These are phyloP conservation scores for Dendrocopos noguchii DNA, from an alignment of 2,113 vertebrate species.

Conservation along the genomic window DNA sequence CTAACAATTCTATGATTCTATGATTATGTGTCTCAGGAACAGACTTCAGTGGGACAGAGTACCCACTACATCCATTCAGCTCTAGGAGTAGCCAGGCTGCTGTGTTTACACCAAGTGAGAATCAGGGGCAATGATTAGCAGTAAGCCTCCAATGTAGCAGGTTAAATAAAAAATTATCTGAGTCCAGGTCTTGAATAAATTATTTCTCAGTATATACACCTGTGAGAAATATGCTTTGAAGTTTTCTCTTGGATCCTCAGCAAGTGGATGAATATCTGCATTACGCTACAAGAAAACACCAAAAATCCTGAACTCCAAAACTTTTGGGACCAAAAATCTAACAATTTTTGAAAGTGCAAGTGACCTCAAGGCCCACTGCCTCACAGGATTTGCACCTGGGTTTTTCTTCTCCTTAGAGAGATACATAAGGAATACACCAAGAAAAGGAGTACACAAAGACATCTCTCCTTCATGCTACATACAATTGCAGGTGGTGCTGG, in stretches of 20 bases:
- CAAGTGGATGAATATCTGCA: not conserved
- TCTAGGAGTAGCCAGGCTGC: not conserved
- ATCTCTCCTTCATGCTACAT: not conserved
- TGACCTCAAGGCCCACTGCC: accelerated
- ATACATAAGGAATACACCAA: not conserved
- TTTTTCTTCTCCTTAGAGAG: not conserved
- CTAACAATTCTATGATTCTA: no score
- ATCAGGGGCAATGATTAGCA: not conserved
- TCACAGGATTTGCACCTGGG: not conserved
- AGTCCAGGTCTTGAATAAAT: not conserved
- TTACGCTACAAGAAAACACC: not conserved
- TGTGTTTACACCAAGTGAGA: not conserved
- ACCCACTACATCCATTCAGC: not conserved
- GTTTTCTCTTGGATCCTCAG: not conserved
- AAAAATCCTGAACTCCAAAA: not conserved
- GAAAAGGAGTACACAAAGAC: not conserved
- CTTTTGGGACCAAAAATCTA: not conserved
- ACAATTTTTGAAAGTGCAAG: not conserved
- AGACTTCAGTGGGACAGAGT: not conserved
- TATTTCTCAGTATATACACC: not conserved
- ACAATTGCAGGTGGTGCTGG: not conserved
- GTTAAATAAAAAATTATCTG: not conserved
- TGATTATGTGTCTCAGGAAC: not conserved
- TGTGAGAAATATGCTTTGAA: not conserved
- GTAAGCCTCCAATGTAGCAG: not conserved